phyloP scores from a whole-genome alignment of 2,113 vertebrate species.

The Ptilonorhynchus violaceus region DNA sequence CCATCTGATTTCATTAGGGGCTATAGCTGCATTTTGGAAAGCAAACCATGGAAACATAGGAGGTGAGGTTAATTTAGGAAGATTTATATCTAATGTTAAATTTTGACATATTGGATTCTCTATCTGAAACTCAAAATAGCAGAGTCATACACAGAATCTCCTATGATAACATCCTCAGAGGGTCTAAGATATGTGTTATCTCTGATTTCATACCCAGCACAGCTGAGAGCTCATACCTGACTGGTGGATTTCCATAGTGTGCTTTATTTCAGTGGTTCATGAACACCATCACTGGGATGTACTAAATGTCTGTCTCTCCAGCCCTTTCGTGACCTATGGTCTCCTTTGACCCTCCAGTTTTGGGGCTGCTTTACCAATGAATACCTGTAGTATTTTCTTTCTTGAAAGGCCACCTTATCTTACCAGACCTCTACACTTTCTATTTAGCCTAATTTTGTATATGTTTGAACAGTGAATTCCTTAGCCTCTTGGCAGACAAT shows the following conservation, averaged over 20 bases:
- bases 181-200: fast-evolving
- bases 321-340: neutral
- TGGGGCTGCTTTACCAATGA: neutral
- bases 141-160: neutral
- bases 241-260: neutral
- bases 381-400: neutral
- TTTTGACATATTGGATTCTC: neutral
- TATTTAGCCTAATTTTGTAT: neutral
- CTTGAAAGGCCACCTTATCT: neutral
- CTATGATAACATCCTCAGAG: neutral
- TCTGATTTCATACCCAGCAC: neutral
- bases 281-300: neutral
- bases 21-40: neutral
- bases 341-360: neutral
- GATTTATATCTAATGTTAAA: neutral
- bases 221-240: neutral
- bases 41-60: neutral
- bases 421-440: neutral
- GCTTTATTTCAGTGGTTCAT: neutral
- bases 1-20: neutral
- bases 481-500: neutral
- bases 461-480: neutral
- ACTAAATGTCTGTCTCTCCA: neutral
- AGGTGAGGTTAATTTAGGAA: neutral
- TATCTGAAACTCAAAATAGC: neutral